Conservation (phyloP, 2,797 vertebrate genomes). For the Phoebastria nigripes region DNA sequence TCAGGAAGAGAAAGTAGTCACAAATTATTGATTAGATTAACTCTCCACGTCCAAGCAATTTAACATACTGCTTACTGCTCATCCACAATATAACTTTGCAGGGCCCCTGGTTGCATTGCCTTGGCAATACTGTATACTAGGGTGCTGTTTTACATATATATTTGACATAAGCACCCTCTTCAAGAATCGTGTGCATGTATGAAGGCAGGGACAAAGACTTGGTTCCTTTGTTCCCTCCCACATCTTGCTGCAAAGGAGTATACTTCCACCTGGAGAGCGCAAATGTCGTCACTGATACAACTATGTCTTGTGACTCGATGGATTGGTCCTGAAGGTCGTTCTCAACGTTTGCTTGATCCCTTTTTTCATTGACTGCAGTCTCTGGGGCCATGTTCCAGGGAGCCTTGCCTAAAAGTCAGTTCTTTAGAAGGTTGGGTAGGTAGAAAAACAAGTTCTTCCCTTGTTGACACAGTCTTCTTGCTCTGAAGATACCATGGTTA, state of each 20-base stretch:
- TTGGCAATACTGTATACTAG: background rate
- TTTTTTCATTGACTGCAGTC: background rate
- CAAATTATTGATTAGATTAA: background rate
- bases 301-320: background rate
- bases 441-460: background rate
- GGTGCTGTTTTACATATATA: background rate
- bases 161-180: background rate
- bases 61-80: background rate
- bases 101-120: background rate
- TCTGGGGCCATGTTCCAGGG: background rate
- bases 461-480: background rate
- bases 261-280: background rate
- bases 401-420: background rate
- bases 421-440: background rate
- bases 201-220: background rate
- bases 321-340: background rate
- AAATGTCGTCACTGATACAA: background rate
- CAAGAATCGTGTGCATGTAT: background rate
- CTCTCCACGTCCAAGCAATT: background rate
- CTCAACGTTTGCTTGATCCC: background rate
- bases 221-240: background rate
- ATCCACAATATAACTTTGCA: background rate
- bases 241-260: background rate
- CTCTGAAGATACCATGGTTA: background rate
- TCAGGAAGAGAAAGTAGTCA: background rate